Conservation (phyloP, 2,797 vertebrate species). For the Lutjanus argentimaculatus region DNA sequence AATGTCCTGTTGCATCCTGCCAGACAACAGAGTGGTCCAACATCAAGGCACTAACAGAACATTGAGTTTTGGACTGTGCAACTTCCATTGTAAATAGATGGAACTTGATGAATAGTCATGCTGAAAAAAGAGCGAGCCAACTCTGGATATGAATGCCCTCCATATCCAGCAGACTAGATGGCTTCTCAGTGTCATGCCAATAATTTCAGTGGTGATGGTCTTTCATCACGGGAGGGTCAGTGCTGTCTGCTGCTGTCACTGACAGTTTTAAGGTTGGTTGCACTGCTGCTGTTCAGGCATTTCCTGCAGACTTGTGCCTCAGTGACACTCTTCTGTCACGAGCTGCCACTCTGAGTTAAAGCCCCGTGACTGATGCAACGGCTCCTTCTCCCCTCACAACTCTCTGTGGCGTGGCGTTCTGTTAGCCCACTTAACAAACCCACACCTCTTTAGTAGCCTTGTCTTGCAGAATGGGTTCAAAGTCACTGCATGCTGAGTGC, state of each 20-base stretch:
- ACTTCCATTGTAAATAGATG: background rate
- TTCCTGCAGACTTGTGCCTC: constrained; percentile 49
- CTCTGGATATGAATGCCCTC: background rate
- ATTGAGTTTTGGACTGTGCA: background rate
- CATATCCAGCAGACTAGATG: background rate
- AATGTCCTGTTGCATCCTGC: background rate
- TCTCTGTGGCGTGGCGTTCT: constrained; percentile 15
- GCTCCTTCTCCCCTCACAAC: constrained; percentile 3
- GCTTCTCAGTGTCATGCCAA: background rate
- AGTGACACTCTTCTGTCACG: constrained; percentile 47
- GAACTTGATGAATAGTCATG: background rate
- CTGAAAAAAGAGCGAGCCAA: background rate
- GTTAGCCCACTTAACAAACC: constrained; percentile 48
- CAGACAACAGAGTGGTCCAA: background rate
- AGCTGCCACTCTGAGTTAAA: constrained; percentile 57
- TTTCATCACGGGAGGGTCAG: constrained; percentile 14
- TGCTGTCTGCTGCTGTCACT: constrained; percentile 34
- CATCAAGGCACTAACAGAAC: too few species aligned
- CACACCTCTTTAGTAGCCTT: constrained; percentile 35
- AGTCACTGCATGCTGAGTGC: constrained; percentile 9
- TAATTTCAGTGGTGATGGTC: constrained; percentile 19
- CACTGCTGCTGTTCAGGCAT: constrained; percentile 42
- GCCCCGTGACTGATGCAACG: constrained; percentile 48
- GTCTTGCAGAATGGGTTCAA: constrained; percentile 20
- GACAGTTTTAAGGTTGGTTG: constrained; percentile 49